Evolutionary conservation across 2,888 invertebrate genomes (phyloP).

Genomic region (Ligdia adustata): DNA sequence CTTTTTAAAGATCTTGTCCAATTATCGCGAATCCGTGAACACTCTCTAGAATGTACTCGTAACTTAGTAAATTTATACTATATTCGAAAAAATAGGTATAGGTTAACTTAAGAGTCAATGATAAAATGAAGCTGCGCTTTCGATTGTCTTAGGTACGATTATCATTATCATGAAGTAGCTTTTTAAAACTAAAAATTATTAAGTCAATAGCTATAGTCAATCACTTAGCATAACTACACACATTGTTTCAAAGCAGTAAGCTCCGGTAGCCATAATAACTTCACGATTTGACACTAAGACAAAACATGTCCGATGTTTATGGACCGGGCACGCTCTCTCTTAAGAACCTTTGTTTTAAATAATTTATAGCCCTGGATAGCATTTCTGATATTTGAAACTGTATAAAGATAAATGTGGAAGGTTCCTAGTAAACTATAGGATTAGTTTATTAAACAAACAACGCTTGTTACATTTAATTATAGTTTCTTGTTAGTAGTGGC

Average conservation of each 20-base stretch:
- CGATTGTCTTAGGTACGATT: no score
- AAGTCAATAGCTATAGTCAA: no score
- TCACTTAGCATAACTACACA: background rate
- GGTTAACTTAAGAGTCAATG: no score
- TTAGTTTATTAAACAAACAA: slow-evolving; percentile 5
- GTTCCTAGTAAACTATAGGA: slow-evolving; percentile 7
- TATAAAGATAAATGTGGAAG: slow-evolving; percentile 11
- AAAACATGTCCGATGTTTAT: slow-evolving; percentile 51
- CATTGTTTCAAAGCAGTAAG: slow-evolving; percentile 8
- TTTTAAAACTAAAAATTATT: no score
- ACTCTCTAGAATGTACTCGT: no score
- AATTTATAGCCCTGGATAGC: slow-evolving; percentile 41
- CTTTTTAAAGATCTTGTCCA: no score
- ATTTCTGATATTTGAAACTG: slow-evolving; percentile 35
- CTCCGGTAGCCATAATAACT: slow-evolving; percentile 48
- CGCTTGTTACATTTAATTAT: background rate
- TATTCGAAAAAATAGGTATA: no score
- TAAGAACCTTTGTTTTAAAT: slow-evolving; percentile 47
- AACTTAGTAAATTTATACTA: no score
- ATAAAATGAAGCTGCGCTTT: no score
- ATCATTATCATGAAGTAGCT: no score
- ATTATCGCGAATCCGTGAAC: no score
- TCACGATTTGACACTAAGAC: slow-evolving; percentile 50
- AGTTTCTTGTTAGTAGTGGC: background rate
- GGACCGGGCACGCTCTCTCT: slow-evolving; percentile 46